Base-by-base conservation (phyloP, 1,140 invertebrate genomes). In the Anastrepha ludens region DNA sequence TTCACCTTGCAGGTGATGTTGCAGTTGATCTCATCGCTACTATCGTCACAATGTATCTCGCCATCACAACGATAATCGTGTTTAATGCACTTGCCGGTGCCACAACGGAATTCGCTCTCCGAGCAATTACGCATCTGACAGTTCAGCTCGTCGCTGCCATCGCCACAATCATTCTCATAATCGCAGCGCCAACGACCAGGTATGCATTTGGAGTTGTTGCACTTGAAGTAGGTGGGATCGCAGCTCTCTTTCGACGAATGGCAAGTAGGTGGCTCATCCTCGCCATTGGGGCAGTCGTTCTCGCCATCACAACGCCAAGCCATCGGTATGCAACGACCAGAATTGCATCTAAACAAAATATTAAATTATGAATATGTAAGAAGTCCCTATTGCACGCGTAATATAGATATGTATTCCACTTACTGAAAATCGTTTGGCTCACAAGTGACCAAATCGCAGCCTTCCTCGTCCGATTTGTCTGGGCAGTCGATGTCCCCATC, bases 241-340 rank as follows among this genome's bases (percentile, higher is more conserved):
- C 95, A 96, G 65, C 93, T 94, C 89, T 95, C 95, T 74, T 95
- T 95, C 44, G 94, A 93, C 87, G 94, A 94, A 89, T 93, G 91
- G 89, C 96, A 96, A 85, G 94, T 94, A 15, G 91, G 85, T 4
- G 94, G 94, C 91, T 97, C 97, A 91, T 97, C 97, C 92, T 97
- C 96, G 39, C 94, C 94, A 85, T 94, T 94, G 0, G 94, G 94
- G 90, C 97, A 97, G 91, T 97, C 97, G 9, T 92, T 92, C 90
- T 96, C 95, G 2, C 95, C 95, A 92, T 98, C 97, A 93, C 98
- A 98, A 70, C 96, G 94, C 97, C 97, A 98, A 20, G 96, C 94
- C 62, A 94, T 93, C 3, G 97, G 97, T 89, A 98, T 97, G 92
- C 97, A 98, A 47, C 96, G 95, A 1, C 96, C 96, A 15, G 94